A percentile compares a stretch with the other conserved stretches of the same genome.
Conservation (phyloP, 2,888 invertebrate genomes). For the Zaprionus bogoriensis region DNA sequence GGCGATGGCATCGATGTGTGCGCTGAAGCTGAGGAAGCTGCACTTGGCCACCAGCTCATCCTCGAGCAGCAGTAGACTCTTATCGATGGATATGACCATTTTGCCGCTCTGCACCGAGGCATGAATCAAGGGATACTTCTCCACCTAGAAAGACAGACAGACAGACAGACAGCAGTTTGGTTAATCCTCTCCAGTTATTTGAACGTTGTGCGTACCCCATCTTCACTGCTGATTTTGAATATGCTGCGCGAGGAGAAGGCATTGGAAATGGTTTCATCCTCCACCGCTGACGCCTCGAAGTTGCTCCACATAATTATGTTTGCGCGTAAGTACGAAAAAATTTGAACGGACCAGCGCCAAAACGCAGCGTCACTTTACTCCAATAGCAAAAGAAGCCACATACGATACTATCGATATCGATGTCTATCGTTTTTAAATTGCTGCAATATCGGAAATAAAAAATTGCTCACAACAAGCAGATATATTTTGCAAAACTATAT, state of each 20-base stretch:
- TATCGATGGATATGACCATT: conserved; percentile 81
- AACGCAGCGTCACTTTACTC: conserved; percentile 46
- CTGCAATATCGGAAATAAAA: not conserved
- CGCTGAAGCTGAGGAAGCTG: conserved; percentile 76
- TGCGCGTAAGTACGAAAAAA: conserved; percentile 3
- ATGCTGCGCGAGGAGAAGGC: conserved; percentile 80
- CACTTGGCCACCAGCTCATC: conserved; percentile 81
- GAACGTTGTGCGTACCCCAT: conserved; percentile 61
- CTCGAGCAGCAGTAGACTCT: conserved; percentile 78
- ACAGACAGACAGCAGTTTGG: not conserved
- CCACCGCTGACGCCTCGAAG: conserved; percentile 76
- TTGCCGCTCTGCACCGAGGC: conserved; percentile 79
- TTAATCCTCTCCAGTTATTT: not conserved
- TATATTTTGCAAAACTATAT: too few species aligned
- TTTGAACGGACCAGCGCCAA: conserved; percentile 60
- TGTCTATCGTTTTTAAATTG: not conserved
- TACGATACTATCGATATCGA: conserved; percentile 26
- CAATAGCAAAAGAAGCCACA: not conserved
- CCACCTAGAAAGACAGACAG: conserved; percentile 60
- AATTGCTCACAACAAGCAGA: too few species aligned
- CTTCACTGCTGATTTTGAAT: conserved; percentile 80
- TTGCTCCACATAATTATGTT: conserved; percentile 81
- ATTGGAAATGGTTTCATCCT: conserved; percentile 82
- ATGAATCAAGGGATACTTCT: conserved; percentile 73
- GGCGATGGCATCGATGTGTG: conserved; percentile 77